phyloP scores from a whole-genome alignment of 2,797 vertebrate species.

The Peromyscus melanophrys region DNA sequence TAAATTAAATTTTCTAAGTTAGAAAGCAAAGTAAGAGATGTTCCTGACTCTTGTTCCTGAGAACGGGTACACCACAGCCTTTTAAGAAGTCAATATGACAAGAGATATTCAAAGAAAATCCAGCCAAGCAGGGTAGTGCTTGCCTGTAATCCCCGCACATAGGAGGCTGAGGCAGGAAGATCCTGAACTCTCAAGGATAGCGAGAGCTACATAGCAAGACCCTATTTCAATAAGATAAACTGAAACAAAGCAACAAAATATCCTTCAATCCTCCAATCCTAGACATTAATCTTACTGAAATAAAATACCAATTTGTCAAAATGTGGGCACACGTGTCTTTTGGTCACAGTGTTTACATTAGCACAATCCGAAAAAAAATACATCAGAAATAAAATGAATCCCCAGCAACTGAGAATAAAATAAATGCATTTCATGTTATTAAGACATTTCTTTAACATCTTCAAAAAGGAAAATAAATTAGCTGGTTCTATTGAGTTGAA shows the following conservation, averaged over 20 bases:
- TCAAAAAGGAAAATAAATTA: conserved; percentile 31
- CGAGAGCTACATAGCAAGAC: background rate
- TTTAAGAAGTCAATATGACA: conserved; percentile 43
- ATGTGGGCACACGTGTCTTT: background rate
- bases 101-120: conserved; percentile 31
- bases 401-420: background rate
- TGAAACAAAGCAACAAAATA: background rate
- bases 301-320: conserved; percentile 1
- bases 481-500: background rate
- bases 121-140: background rate
- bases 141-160: background rate
- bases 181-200: background rate
- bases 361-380: background rate
- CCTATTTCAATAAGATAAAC: background rate
- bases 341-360: background rate
- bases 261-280: background rate
- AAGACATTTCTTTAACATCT: conserved; percentile 3
- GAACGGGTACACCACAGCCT: background rate
- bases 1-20: background rate
- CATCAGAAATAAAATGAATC: conserved; percentile 12
- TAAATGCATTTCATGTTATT: background rate
- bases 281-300: conserved; percentile 22
- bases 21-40: background rate
- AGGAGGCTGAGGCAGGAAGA: background rate
- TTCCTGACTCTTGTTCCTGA: background rate